Evolutionary conservation across 1,140 invertebrate species (phyloP), one percentile per base, ranked within the genome.

Genomic region (Cyclina sinensis): DNA sequence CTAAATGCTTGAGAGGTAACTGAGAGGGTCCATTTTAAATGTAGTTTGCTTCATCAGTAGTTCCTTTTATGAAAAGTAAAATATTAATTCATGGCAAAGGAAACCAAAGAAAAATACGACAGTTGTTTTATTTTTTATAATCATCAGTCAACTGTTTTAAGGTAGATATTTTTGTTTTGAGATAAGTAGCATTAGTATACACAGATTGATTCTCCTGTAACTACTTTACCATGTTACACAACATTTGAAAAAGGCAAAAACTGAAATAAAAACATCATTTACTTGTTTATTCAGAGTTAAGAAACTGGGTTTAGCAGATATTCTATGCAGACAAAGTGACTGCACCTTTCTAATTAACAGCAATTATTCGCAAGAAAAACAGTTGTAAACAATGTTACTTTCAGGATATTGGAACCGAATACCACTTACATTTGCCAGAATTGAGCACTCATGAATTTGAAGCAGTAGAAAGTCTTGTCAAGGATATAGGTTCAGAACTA

Each of bases 401-500:
- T 27, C 70, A 74, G 70, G 39, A 46, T 74, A 74, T 74, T 24
- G 39, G n/a, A 74, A 24, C 16, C 21, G 57, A 74, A 48, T 70
- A 54, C n/a, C n/a, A 86, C 24, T 32, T 46, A 37, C 9, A 65
- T 57, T 54, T 86, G 84, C 86, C 88, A 65, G 89, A 76, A 48
- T 51, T 90, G 84, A 88, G 74, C 54, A 59, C 65, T 43, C 76
- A 90, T 81, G 91, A 91, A 76, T 85, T 91, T 84, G 89, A 89
- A 46, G 89, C 73, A 59, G 83, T 89, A 48, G 76, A 89, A 54
- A 80, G 65, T 24, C 68, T 90, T 73, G 80, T 91, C 21, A 62
- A 80, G 74, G 91, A 91, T 86, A 91, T 91, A 87, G 86, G 74
- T 80, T 65, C 81, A 24, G 87, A 90, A 68, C 88, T 91, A 48